Conservation (phyloP, 2,888 invertebrate species). For the Philaethria dido region DNA sequence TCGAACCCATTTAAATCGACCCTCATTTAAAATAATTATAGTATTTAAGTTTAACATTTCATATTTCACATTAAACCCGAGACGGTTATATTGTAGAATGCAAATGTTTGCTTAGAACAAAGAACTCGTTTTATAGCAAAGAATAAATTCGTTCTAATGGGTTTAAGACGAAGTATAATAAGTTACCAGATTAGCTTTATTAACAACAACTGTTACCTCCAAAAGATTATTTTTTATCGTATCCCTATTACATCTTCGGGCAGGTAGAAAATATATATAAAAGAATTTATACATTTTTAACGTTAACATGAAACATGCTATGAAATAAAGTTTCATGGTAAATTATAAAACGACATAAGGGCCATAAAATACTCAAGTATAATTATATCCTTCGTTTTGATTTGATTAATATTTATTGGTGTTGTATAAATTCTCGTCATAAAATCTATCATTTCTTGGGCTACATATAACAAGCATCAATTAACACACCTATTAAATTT, state of each 20-base stretch:
- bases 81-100: neutral
- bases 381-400: constrained; percentile 34
- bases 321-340: constrained; percentile 12
- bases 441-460: constrained; percentile 34
- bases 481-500: constrained; percentile 35
- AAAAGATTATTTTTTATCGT: neutral
- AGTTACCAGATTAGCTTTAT: neutral
- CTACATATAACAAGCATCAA: constrained; percentile 32
- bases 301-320: neutral
- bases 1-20: too few relatives aligned
- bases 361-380: constrained; percentile 31
- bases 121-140: neutral
- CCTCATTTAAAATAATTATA: too few relatives aligned
- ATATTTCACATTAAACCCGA: neutral
- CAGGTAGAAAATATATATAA: neutral
- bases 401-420: constrained; percentile 28
- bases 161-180: neutral
- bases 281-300: neutral
- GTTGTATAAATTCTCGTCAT: constrained; percentile 28
- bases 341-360: constrained; percentile 16
- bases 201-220: neutral
- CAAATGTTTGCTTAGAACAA: neutral
- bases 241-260: neutral
- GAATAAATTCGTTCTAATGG: neutral
- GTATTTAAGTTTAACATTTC: too few relatives aligned